These are phyloP conservation scores for Ptychodera flava DNA, from an alignment of 35 echinoderm and acorn worm genomes.

Conservation along the genomic window DNA sequence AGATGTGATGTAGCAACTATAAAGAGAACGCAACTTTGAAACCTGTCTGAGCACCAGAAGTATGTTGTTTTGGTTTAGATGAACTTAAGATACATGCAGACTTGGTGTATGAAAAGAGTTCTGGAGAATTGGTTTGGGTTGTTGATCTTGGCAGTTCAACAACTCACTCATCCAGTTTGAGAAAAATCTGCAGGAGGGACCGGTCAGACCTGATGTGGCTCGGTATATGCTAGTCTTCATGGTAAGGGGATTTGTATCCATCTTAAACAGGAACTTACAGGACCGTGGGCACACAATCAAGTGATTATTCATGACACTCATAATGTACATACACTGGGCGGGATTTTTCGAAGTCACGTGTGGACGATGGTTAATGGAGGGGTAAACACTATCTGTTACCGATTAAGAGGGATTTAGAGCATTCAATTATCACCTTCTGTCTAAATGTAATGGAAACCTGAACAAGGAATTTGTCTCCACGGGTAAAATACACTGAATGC, in stretches of 20 bases:
- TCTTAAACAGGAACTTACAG: no score
- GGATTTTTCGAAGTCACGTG: no score
- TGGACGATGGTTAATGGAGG: no score
- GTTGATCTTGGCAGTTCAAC: conserved; percentile 1
- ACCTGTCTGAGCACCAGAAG: background rate
- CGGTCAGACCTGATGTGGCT: background rate
- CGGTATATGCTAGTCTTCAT: conserved; percentile 13
- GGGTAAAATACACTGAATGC: no score
- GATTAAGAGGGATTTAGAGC: no score
- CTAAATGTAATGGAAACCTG: no score
- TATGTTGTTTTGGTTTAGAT: conserved; percentile 6
- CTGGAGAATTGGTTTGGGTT: conserved; percentile 3
- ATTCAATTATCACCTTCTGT: no score
- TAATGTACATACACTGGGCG: no score
- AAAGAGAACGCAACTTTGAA: background rate
- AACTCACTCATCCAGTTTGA: background rate
- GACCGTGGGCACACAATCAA: no score
- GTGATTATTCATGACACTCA: no score
- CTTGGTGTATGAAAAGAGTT: conserved; percentile 10
- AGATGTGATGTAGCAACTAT: background rate
- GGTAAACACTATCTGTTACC: no score
- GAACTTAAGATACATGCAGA: conserved; percentile 22
- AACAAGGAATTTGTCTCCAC: no score
- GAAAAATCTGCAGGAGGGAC: background rate
- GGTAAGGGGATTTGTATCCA: background rate